Base-by-base conservation (phyloP, 37 sponge, comb jelly and placozoan species). In the Ianthella basta region DNA sequence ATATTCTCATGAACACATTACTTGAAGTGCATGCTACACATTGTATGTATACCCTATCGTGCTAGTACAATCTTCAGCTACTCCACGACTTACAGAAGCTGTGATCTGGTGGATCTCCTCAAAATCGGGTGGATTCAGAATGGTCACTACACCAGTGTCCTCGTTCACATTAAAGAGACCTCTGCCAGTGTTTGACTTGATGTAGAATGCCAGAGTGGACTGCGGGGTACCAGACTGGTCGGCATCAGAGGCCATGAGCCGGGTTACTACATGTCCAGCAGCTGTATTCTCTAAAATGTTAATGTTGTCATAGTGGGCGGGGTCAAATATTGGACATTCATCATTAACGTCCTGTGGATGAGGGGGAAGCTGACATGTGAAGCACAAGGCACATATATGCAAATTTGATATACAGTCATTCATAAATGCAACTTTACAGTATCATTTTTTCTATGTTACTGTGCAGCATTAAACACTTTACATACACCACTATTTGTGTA, bases 51-150 rank as follows among this genome's bases (percentile, higher is more conserved):
- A n/a, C n/a, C n/a, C n/a, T n/a, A n/a, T n/a, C n/a, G n/a, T n/a
- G n/a, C n/a, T n/a, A n/a, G n/a, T n/a, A n/a, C n/a, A n/a, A n/a
- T n/a, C n/a, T n/a, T n/a, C n/a, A n/a, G n/a, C n/a, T n/a, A n/a
- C n/a, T n/a, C 50, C 3, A 3, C 64, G 4, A 61, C 64, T 4
- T 44, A 75, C 78, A 24, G 50, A 40, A 12, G 40, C 3, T 2
- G 78, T 75, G 44, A 75, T 75, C 78, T 75, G 78, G 25, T 75
- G 78, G 25, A 75, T 40, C 15, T 75, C 78, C 25, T 75, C 78
- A 41, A 75, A 75, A 12, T 75, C 78, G 1, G 78, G 78, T 2
- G 44, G 4, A 1, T 50, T 38, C 53, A 40, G 44, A 4, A 75
- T 36, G 53, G 78, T 53, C 21, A 75, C 78, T 20, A 18, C 0